These are phyloP conservation scores for Lottia scabra DNA, from an alignment of 2,888 invertebrate species.

Conservation along the genomic window DNA sequence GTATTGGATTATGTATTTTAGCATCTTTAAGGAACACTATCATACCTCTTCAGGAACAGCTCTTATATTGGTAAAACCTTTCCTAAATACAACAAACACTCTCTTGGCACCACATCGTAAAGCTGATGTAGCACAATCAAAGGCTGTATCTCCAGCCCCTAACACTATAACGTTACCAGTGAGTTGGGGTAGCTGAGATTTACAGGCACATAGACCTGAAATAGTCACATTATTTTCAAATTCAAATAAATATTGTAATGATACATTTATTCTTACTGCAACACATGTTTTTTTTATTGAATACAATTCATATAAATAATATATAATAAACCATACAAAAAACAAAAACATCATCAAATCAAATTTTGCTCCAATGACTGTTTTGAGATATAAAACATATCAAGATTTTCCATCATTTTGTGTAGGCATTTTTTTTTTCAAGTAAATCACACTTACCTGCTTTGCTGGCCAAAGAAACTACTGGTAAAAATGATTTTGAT, in stretches of 20 bases:
- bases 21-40: no score
- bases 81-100: slow-evolving; percentile 93
- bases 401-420: no score
- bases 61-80: slow-evolving; percentile 92
- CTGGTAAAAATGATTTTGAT: slow-evolving; percentile 92
- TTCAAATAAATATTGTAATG: no score
- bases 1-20: no score
- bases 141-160: slow-evolving; percentile 98
- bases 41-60: slow-evolving; percentile 97
- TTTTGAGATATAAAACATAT: no score
- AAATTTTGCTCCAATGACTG: no score
- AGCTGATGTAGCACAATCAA: slow-evolving; percentile 98
- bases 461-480: slow-evolving; percentile 90
- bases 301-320: no score
- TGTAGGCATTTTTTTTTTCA: no score
- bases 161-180: slow-evolving; percentile 89
- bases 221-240: no score
- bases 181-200: slow-evolving; percentile 79
- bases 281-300: no score
- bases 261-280: no score
- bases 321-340: no score
- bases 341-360: not conserved
- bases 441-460: slow-evolving; percentile 73
- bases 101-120: slow-evolving; percentile 92
- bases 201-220: slow-evolving; percentile 84